Percentiles rank a stretch among this genome's conserved stretches.
Conservation (phyloP, 2,797 vertebrate species). For the Vireo griseus region DNA sequence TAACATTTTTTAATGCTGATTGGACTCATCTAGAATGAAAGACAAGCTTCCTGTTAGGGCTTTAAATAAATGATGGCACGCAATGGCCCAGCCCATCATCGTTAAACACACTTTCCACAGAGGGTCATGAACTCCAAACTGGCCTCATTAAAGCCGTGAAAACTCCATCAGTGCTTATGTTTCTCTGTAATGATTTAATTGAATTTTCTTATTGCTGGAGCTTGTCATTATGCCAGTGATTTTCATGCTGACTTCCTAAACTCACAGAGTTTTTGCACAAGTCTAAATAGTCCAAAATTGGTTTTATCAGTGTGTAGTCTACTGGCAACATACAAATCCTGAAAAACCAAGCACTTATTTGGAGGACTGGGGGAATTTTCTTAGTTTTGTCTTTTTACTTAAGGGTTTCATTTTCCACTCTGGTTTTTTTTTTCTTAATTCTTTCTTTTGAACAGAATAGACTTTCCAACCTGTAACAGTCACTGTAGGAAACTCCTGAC, state of each 20-base stretch:
- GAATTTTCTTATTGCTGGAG: conserved; percentile 32
- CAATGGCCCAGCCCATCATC: not conserved
- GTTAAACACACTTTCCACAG: not conserved
- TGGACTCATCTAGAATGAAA: not conserved
- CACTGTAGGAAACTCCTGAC: not conserved
- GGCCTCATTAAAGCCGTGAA: conserved; percentile 26
- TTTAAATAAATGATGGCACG: not conserved
- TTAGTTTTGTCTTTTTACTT: conserved; percentile 1
- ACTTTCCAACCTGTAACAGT: not conserved
- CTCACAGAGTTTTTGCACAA: not conserved
- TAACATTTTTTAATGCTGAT: not conserved
- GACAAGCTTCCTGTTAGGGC: not conserved
- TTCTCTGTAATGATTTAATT: conserved; percentile 53
- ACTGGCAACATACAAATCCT: not conserved
- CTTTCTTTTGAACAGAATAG: not conserved
- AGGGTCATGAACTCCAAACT: not conserved
- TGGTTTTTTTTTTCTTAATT: not conserved
- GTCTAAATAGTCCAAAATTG: conserved; percentile 8
- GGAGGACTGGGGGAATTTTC: not conserved
- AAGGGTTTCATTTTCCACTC: conserved; percentile 23
- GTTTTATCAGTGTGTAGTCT: conserved; percentile 12
- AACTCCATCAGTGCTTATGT: conserved; percentile 29
- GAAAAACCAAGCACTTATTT: conserved; percentile 11
- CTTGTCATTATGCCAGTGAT: conserved; percentile 20
- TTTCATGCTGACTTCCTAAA: conserved; percentile 22